phyloP scores from a whole-genome alignment of 2,888 invertebrate species.

The Euproctis similis region DNA sequence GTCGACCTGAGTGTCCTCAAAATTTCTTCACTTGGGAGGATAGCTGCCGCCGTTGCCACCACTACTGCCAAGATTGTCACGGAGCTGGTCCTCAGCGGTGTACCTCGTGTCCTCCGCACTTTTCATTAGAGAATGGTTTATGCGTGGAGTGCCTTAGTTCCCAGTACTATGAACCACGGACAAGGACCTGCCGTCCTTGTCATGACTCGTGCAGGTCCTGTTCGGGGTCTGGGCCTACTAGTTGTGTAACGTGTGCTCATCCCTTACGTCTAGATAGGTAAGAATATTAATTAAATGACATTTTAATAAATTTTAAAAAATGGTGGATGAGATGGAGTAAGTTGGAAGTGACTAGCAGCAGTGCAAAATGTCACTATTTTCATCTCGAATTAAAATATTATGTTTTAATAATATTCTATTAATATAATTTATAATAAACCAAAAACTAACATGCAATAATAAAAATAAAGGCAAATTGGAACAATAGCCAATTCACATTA shows the following conservation, averaged over 20 bases:
- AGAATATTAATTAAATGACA: no score
- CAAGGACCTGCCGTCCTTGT: slow-evolving; percentile 82
- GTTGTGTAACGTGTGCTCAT: slow-evolving; percentile 81
- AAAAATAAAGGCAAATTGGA: no score
- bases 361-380: no score
- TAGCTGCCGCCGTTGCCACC: slow-evolving; percentile 91
- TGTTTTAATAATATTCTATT: no score
- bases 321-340: no score
- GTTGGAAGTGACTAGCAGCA: no score
- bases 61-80: slow-evolving; percentile 90
- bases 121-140: slow-evolving; percentile 81
- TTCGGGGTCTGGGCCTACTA: slow-evolving; percentile 82
- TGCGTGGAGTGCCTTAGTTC: slow-evolving; percentile 85
- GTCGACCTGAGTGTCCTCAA: slow-evolving; percentile 89
- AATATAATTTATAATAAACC: no score
- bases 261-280: slow-evolving; percentile 81
- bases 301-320: no score
- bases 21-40: slow-evolving; percentile 88
- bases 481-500: no score
- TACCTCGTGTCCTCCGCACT: slow-evolving; percentile 82
- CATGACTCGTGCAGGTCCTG: slow-evolving; percentile 82
- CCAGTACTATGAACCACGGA: slow-evolving; percentile 82
- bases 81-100: slow-evolving; percentile 86
- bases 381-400: no score
- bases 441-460: no score